Evolutionary conservation across 2,113 vertebrate species (phyloP), one percentile per base, ranked within the genome.

Genomic region (Leuciscus idus): DNA sequence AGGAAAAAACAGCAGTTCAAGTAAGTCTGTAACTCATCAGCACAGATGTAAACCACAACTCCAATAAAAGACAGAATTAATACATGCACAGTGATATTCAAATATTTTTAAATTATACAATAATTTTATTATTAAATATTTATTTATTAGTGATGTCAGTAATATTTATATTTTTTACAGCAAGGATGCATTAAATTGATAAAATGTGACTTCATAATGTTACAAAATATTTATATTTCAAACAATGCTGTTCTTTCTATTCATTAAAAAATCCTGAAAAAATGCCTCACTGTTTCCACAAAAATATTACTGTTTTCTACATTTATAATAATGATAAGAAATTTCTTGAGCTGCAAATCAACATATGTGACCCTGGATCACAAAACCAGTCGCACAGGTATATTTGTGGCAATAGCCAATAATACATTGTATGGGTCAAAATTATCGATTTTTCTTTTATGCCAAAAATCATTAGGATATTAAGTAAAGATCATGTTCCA

Each of bases 1-100:
- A 17, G 6, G 17, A 62, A 78, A 78, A 80, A 81, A 30, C 19
- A 61, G 50, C 39, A 48, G 11, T 62, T 82, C 73, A 57, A 77
- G 68, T 55, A 19, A 83, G 73, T 79, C 43, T 85, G 52, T n/a
- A 26, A 26, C 26, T 26, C 26, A 26, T 15, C 61, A 83, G 73
- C 5, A 50, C 28, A 68, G 48, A 59, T 36, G 57, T 66, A 78
- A 70, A 73, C 12, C 15, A 26, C 28, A 13, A 36, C 61, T 86
- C 74, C 62, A 26, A 50, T 62, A 50, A 48, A 36, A 81, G 57
- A 64, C 68, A 64, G 33, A n/a, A 74, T 72, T 62, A 89, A 79
- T 48, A 36, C 17, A 70, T 74, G n/a, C 19, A 9, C 59, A 33
- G 30, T 36, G 52, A 7, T 39, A 59, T 61, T 52, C 43, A 84